phyloP scores from a whole-genome alignment of 2,797 vertebrate genomes.

The Melanotaenia nigrans region DNA sequence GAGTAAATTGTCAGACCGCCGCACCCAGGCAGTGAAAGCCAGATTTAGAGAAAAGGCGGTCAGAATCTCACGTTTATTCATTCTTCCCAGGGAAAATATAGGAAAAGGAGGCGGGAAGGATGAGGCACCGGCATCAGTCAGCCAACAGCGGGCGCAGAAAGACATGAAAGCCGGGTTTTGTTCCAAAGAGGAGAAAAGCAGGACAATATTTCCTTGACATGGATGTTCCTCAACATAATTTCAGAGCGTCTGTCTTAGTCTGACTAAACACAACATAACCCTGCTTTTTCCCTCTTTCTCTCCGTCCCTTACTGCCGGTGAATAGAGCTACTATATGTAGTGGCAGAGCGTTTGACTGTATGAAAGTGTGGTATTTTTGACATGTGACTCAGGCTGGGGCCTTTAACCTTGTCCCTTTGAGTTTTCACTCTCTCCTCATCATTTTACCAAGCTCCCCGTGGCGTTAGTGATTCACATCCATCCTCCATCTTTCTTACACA shows the following conservation, averaged over 20 bases:
- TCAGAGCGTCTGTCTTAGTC: slow-evolving; percentile 70
- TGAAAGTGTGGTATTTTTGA: slow-evolving; percentile 52
- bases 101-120: slow-evolving; percentile 25
- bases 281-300: slow-evolving; percentile 23
- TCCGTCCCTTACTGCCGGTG: slow-evolving; percentile 46
- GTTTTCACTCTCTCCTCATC: slow-evolving; percentile 38
- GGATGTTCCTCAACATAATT: slow-evolving; percentile 77
- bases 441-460: slow-evolving; percentile 19
- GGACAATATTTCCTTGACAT: slow-evolving; percentile 78
- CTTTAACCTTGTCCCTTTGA: slow-evolving; percentile 23
- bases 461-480: slow-evolving; percentile 5
- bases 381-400: slow-evolving; percentile 44
- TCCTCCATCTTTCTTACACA: not conserved
- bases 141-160: slow-evolving; percentile 20
- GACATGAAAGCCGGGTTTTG: slow-evolving; percentile 74
- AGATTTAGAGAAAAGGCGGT: slow-evolving; percentile 56
- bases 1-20: slow-evolving; percentile 46
- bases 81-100: slow-evolving; percentile 45
- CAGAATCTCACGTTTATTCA: slow-evolving; percentile 55
- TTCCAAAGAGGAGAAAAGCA: slow-evolving; percentile 66
- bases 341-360: slow-evolving; percentile 42
- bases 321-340: slow-evolving; percentile 74
- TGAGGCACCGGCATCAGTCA: slow-evolving; percentile 19
- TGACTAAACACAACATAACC: slow-evolving; percentile 73
- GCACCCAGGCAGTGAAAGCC: slow-evolving; percentile 61